Percentiles rank a stretch among this genome's conserved stretches.
Conservation (phyloP, 1,140 invertebrate genomes). For the Leptinotarsa lineolata region DNA sequence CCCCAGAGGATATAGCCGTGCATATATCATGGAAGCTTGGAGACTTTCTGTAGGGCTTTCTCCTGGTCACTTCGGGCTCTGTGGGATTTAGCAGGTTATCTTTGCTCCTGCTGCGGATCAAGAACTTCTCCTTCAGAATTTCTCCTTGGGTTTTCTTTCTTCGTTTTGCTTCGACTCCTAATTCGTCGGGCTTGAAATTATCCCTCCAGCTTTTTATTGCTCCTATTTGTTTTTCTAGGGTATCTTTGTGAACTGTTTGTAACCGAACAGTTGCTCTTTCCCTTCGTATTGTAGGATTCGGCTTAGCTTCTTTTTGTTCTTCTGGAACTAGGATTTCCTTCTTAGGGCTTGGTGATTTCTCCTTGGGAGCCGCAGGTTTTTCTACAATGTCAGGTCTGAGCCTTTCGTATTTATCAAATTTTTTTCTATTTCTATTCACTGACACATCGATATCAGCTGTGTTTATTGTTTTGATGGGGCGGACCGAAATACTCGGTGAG, state of each 20-base stretch:
- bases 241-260: constrained; percentile 61
- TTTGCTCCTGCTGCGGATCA: constrained; percentile 67
- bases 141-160: constrained; percentile 69
- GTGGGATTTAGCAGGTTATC: constrained; percentile 38
- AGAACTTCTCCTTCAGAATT: constrained; percentile 74
- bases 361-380: constrained; percentile 55
- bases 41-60: constrained; percentile 48
- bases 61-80: constrained; percentile 39
- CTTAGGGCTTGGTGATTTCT: constrained; percentile 53
- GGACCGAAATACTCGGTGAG: constrained; percentile 56
- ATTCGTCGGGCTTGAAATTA: constrained; percentile 62
- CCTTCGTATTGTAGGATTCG: constrained; percentile 65
- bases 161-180: constrained; percentile 47
- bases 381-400: constrained; percentile 43
- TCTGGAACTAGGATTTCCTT: constrained; percentile 41
- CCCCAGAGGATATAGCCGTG: constrained; percentile 59
- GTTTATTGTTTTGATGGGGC: constrained; percentile 70
- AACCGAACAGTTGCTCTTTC: constrained; percentile 73
- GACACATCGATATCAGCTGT: constrained; percentile 84
- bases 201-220: constrained; percentile 61
- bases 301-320: constrained; percentile 42
- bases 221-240: constrained; percentile 50
- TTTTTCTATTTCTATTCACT: constrained; percentile 61
- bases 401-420: constrained; percentile 43
- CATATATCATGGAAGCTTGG: constrained; percentile 62